These are phyloP conservation scores for Vulpes vulpes DNA, from an alignment of 2,113 vertebrate genomes.

Conservation along the genomic window DNA sequence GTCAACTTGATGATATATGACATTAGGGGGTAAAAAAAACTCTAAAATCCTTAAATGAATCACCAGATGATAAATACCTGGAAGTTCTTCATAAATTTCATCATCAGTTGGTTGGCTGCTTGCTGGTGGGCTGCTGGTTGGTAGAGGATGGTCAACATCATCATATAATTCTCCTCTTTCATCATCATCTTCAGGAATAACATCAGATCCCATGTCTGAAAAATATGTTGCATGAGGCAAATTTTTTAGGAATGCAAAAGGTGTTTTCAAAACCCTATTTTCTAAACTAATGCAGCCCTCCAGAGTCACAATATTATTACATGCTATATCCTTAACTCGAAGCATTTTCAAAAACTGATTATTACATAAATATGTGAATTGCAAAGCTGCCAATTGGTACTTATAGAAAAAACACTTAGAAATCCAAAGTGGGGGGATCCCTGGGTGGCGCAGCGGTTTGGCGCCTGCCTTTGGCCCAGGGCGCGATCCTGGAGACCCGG, in stretches of 20 bases:
- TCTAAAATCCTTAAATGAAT: background rate
- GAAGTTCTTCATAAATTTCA: constrained; percentile 95
- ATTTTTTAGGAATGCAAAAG: constrained; percentile 58
- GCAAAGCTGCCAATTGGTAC: constrained; percentile 7
- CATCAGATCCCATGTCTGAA: constrained; percentile 88
- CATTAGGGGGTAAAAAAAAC: background rate
- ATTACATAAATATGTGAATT: background rate
- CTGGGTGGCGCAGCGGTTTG: too few relatives aligned
- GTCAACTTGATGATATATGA: background rate
- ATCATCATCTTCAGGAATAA: constrained; percentile 92
- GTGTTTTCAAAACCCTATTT: background rate
- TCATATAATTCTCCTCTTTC: constrained; percentile 91
- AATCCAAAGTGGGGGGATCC: background rate
- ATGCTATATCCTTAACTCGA: background rate
- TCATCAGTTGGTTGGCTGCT: constrained; percentile 83
- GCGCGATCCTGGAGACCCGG: too few relatives aligned
- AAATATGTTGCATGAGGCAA: constrained; percentile 54
- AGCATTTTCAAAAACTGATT: background rate
- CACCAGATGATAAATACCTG: constrained; percentile 88
- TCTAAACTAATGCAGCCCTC: background rate
- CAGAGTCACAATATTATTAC: background rate
- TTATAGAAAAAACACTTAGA: background rate
- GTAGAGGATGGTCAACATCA: constrained; percentile 87
- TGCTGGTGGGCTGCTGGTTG: background rate
- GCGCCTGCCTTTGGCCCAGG: too few relatives aligned